Base-by-base conservation (phyloP, 2,797 vertebrate genomes). In the Telmatherina bonti region DNA sequence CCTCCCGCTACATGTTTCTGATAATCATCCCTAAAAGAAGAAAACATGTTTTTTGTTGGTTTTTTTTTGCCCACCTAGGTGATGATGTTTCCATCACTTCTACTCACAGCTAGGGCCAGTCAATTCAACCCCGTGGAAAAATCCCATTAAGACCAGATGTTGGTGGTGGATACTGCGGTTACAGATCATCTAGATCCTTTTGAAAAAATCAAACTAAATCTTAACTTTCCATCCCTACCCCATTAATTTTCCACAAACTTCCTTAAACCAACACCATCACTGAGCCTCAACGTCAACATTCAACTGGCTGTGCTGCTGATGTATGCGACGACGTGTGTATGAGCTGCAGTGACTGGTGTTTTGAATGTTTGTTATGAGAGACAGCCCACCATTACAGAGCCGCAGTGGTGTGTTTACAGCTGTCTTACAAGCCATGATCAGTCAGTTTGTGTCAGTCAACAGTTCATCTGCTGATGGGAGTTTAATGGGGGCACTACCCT, bases 401-500 rank as follows among this genome's bases (percentile, higher is more conserved):
- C 51, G 8, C 62, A 5, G 31, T 24, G 47, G 4, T 30, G 4
- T 76, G 74, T 85, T 87, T 82, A 75, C 72, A 74, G 33, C 52
- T 52, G 65, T 33, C 51, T 58, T 33, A 30, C 26, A 9, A 31
- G 78, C 62, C 10, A 20, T 56, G 69, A 78, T 78, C 73, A 68
- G 68, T 67, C 74, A 43, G 62, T 89, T 85, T 70, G 68, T 82
- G 74, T 82, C 81, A 70, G 24, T 72, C 62, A 63, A 76, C 78
- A 85, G 82, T 87, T 86, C 79, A 88, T 77, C 70, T 74, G 5
- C 45, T 78, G 70, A 86, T 83, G 70, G 78, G 53, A 45, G 33
- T 76, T 86, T 89, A 89, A 88, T 83, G 86, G 81, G 76, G 76
- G 62, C 78, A 78, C 74, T 67, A 70, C 54, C 58, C 69, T 81